phyloP scores from a whole-genome alignment of 2,888 invertebrate species.

The Piscicola geometra region DNA sequence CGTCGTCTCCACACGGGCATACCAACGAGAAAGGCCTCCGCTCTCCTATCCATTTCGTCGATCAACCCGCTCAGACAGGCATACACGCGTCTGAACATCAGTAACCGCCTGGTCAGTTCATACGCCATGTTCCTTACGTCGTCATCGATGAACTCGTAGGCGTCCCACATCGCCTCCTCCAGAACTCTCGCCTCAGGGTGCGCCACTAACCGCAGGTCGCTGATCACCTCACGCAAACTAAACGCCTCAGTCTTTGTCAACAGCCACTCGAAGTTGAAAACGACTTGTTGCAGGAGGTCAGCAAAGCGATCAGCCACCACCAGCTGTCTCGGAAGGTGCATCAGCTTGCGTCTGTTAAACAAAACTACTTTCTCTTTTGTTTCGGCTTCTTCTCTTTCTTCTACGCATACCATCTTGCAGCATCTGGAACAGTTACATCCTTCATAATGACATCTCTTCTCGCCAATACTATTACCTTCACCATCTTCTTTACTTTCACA shows the following conservation, averaged over 20 bases:
- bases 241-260: slow-evolving; percentile 53
- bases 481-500: not conserved
- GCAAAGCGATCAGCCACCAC: slow-evolving; percentile 49
- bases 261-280: slow-evolving; percentile 55
- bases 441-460: no score
- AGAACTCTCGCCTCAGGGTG: slow-evolving; percentile 50
- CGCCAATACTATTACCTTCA: no score
- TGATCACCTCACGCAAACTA: slow-evolving; percentile 51
- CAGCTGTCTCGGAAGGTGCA: slow-evolving; percentile 53
- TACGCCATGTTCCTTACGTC: slow-evolving; percentile 51
- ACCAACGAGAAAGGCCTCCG: slow-evolving; percentile 14
- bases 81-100: slow-evolving; percentile 51
- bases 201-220: slow-evolving; percentile 51
- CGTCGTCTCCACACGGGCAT: slow-evolving; percentile 2
- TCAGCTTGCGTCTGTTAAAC: slow-evolving; percentile 53
- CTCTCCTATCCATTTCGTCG: slow-evolving; percentile 48
- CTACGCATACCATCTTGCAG: no score
- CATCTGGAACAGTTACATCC: no score
- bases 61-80: slow-evolving; percentile 50
- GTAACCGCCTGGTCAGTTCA: slow-evolving; percentile 52
- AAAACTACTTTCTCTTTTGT: slow-evolving; percentile 35
- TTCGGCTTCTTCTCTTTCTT: slow-evolving; percentile 31
- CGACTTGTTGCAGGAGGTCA: slow-evolving; percentile 48
- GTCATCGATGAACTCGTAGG: slow-evolving; percentile 47
- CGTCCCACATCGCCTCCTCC: slow-evolving; percentile 49